phyloP scores from a whole-genome alignment of 2,113 vertebrate genomes.

The Poeciliopsis occidentalis region DNA sequence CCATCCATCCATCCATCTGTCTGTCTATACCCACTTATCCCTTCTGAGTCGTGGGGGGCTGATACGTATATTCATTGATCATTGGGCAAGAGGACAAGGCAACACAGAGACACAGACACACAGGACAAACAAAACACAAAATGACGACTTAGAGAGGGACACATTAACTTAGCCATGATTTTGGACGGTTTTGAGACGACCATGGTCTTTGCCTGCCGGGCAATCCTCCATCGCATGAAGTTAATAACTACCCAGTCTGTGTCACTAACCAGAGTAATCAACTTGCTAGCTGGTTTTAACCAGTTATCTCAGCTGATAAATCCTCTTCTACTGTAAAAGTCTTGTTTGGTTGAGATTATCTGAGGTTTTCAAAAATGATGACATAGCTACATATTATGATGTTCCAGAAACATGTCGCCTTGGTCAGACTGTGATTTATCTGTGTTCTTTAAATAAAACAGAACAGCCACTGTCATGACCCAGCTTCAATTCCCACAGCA shows the following conservation, averaged over 20 bases:
- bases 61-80: too few relatives aligned
- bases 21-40: too few relatives aligned
- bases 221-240: background rate
- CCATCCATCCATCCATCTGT: too few relatives aligned
- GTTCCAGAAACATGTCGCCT: background rate
- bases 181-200: background rate
- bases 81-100: too few relatives aligned
- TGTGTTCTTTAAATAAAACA: slow-evolving; percentile 1
- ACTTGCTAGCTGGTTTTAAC: background rate
- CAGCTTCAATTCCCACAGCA: background rate
- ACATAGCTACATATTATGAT: background rate
- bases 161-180: too few relatives aligned
- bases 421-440: background rate
- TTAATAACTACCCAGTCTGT: background rate
- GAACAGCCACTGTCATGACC: background rate
- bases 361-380: background rate
- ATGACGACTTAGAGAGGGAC: too few relatives aligned
- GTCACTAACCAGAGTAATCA: background rate
- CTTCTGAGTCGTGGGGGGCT: too few relatives aligned
- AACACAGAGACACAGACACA: too few relatives aligned
- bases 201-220: background rate
- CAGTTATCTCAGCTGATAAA: background rate
- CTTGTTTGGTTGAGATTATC: background rate
- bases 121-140: too few relatives aligned
- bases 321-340: background rate